These are phyloP conservation scores for Saguinus midas DNA, from an alignment of 2,113 vertebrate species.

Conservation along the genomic window DNA sequence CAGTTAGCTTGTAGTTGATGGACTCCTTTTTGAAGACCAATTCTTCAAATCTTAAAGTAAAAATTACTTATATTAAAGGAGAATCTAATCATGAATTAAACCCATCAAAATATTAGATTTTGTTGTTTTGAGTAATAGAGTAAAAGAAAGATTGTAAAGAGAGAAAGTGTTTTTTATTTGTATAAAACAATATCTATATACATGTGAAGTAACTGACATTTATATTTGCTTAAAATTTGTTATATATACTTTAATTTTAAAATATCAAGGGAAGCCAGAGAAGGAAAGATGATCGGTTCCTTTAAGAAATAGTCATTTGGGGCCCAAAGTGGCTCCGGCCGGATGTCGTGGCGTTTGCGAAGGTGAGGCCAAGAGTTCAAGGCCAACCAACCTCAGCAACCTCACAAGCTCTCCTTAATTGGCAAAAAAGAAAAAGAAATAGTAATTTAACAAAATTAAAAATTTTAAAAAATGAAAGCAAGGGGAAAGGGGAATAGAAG, in stretches of 20 bases:
- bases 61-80: neutral
- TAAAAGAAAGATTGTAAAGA: neutral
- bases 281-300: neutral
- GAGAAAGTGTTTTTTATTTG: neutral
- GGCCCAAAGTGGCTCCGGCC: no score
- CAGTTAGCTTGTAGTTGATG: fast-evolving
- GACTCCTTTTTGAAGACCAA: neutral
- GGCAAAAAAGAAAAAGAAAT: no score
- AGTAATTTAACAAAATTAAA: neutral
- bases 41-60: neutral
- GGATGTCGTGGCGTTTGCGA: no score
- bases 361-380: no score
- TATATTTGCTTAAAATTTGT: neutral
- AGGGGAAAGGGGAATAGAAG: neutral
- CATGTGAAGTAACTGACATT: neutral
- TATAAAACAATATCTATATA: neutral
- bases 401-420: no score
- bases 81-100: neutral
- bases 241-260: neutral
- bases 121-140: neutral
- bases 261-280: neutral
- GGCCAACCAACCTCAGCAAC: no score
- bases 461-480: fast-evolving
- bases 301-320: neutral
- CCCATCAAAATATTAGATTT: neutral